Percentiles rank a stretch among this genome's conserved stretches.
phyloP scores from a whole-genome alignment of 1,140 invertebrate species.

The Plutomurus gul region DNA sequence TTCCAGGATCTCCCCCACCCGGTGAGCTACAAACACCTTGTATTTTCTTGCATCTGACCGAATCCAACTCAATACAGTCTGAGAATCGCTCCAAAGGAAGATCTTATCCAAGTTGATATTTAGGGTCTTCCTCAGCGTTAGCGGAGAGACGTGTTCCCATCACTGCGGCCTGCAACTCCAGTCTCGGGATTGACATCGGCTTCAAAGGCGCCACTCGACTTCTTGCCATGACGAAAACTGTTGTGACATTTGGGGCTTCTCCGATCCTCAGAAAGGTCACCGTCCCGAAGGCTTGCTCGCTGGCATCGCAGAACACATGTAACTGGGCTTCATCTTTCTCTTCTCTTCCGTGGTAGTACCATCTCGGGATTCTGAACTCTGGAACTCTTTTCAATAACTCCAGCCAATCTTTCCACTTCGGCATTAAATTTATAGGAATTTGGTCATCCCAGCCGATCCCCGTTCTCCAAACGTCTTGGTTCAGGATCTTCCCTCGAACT shows the following conservation, averaged over 20 bases:
- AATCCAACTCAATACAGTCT: not conserved
- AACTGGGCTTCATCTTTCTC: slow-evolving; percentile 34
- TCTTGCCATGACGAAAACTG: slow-evolving; percentile 55
- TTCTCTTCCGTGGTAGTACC: slow-evolving; percentile 15
- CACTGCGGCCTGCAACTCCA: not conserved
- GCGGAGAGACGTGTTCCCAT: not conserved
- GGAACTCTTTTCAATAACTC: not conserved
- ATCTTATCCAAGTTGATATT: not conserved
- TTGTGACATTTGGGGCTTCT: not conserved
- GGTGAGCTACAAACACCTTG: not conserved
- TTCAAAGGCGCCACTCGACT: slow-evolving; percentile 56
- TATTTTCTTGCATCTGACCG: not conserved
- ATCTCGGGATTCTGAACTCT: slow-evolving; percentile 6
- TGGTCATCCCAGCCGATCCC: slow-evolving; percentile 44
- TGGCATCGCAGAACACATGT: slow-evolving; percentile 36
- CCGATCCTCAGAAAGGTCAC: not conserved
- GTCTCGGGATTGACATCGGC: slow-evolving; percentile 53
- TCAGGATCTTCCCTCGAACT: slow-evolving; percentile 34
- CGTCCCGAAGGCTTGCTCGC: slow-evolving; percentile 17
- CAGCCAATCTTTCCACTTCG: slow-evolving; percentile 28
- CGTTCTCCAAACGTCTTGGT: slow-evolving; percentile 44
- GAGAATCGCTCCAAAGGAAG: not conserved
- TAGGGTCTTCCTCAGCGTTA: not conserved
- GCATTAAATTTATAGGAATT: not conserved
- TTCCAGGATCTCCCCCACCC: not conserved